Percentiles rank a stretch among this genome's conserved stretches.
Evolutionary conservation across 2,113 vertebrate species (phyloP).

Genomic region (Pongo pygmaeus): DNA sequence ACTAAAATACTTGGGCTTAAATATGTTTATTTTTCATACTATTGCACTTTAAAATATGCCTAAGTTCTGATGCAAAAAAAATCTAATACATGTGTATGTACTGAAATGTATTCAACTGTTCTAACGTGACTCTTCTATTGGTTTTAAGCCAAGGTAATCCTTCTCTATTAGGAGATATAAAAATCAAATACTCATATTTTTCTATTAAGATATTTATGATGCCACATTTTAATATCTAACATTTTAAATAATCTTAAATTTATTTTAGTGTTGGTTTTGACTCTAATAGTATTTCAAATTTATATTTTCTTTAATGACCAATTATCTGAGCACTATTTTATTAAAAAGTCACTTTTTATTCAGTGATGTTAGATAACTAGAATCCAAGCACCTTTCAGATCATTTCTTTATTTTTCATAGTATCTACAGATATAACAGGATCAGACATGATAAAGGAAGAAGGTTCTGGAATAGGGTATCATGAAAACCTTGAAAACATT

Average conservation of each 20-base stretch:
- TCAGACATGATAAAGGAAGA: not conserved
- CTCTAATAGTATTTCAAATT: not conserved
- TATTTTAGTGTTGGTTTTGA: not conserved
- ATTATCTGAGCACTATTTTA: not conserved
- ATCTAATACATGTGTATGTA: not conserved
- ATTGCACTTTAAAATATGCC: not conserved
- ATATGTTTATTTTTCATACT: not conserved
- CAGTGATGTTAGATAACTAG: not conserved
- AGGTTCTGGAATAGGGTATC: not conserved
- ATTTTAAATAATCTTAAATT: not conserved
- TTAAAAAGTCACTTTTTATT: not conserved
- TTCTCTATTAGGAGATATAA: not conserved
- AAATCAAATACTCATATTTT: not conserved
- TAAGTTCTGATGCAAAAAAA: not conserved
- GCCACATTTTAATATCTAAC: not conserved
- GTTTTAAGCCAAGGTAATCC: not conserved
- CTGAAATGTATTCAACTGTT: not conserved
- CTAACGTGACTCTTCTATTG: not conserved
- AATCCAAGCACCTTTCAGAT: accelerated
- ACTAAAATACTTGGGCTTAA: not conserved
- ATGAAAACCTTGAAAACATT: not conserved
- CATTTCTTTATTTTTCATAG: not conserved
- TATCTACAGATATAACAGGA: not conserved
- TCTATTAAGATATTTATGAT: not conserved
- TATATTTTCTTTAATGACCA: not conserved